phyloP scores from a whole-genome alignment of 2,888 invertebrate genomes.

The Zonitis immaculata region DNA sequence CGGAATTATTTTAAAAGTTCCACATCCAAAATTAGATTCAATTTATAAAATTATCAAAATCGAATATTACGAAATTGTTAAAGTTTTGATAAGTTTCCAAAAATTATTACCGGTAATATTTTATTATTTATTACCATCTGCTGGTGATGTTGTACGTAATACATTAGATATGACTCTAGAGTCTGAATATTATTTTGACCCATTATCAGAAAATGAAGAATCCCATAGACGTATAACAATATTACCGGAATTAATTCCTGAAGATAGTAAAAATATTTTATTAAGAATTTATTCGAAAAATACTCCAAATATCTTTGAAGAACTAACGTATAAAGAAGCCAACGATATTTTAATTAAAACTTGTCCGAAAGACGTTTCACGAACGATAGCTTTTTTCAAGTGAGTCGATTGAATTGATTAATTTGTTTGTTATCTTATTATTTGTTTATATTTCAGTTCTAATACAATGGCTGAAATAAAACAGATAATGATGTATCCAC shows the following conservation, averaged over 20 bases:
- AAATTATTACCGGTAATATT: slow-evolving; percentile 74
- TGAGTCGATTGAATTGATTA: slow-evolving; percentile 16
- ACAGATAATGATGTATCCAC: slow-evolving; percentile 74
- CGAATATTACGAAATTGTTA: slow-evolving; percentile 64
- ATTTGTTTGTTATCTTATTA: too few relatives aligned
- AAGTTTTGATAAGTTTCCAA: slow-evolving; percentile 73
- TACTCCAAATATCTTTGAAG: slow-evolving; percentile 56
- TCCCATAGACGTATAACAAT: slow-evolving; percentile 71
- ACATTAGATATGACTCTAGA: slow-evolving; percentile 64
- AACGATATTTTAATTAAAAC: slow-evolving; percentile 76
- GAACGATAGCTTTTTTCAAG: slow-evolving; percentile 21
- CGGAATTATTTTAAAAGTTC: slow-evolving; percentile 53
- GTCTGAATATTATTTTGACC: slow-evolving; percentile 54
- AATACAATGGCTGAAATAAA: slow-evolving; percentile 44
- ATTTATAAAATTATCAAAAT: slow-evolving; percentile 62
- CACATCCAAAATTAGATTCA: slow-evolving; percentile 54
- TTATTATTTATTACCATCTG: slow-evolving; percentile 66
- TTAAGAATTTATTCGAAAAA: slow-evolving; percentile 55
- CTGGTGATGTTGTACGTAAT: slow-evolving; percentile 65
- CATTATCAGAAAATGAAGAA: slow-evolving; percentile 57
- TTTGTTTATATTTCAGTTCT: slow-evolving; percentile 18
- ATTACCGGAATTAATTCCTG: slow-evolving; percentile 63
- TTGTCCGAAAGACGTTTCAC: slow-evolving; percentile 47
- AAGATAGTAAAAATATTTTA: slow-evolving; percentile 61
- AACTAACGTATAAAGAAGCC: slow-evolving; percentile 70